phyloP scores from a whole-genome alignment of 2,888 invertebrate genomes.

The Bellardia bayeri region DNA sequence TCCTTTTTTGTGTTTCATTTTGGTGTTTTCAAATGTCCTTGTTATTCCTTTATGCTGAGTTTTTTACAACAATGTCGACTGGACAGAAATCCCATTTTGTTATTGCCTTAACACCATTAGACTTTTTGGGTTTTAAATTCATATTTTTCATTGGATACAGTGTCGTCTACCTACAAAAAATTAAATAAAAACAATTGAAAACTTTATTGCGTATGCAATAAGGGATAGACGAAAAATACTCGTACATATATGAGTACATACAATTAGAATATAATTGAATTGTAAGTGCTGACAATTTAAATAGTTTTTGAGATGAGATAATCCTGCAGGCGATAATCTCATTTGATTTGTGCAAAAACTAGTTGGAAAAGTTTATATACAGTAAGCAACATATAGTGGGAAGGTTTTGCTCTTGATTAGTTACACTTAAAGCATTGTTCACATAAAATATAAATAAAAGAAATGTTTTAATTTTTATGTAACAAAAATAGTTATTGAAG shows the following conservation, averaged over 20 bases:
- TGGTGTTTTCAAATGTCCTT: slow-evolving; percentile 16
- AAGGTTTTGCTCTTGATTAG: too few species aligned
- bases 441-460: too few species aligned
- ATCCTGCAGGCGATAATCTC: not conserved
- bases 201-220: not conserved
- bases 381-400: too few species aligned
- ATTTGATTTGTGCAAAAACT: not conserved
- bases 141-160: slow-evolving; percentile 56
- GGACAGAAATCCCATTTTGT: slow-evolving; percentile 36
- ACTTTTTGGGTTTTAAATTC: slow-evolving; percentile 41
- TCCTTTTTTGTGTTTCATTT: not conserved
- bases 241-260: not conserved
- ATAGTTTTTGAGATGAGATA: slow-evolving; percentile 7
- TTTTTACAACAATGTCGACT: slow-evolving; percentile 18
- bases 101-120: slow-evolving; percentile 49
- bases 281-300: slow-evolving; percentile 24
- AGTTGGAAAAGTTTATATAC: too few species aligned
- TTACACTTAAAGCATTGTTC: too few species aligned
- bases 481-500: too few species aligned
- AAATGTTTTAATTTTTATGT: too few species aligned
- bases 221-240: not conserved
- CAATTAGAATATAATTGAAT: slow-evolving; percentile 31
- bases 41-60: slow-evolving; percentile 6
- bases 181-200: slow-evolving; percentile 13
- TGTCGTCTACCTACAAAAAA: not conserved